A percentile compares a stretch with the other conserved stretches of the same genome.
Evolutionary conservation across 2,797 vertebrate species (phyloP).

Genomic region (Eulemur coronatus): DNA sequence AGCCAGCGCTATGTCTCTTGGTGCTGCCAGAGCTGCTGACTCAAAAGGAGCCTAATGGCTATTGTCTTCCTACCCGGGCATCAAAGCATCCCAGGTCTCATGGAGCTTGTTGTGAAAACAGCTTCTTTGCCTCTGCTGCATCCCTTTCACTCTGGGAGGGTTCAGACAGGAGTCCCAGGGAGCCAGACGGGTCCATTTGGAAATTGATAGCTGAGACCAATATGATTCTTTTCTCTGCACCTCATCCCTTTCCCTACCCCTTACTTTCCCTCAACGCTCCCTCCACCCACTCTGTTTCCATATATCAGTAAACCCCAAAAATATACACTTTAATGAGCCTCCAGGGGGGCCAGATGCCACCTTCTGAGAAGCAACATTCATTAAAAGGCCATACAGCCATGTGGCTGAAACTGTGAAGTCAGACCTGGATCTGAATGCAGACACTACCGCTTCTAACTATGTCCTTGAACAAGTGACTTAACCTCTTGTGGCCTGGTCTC

Average conservation of each 20-base stretch:
- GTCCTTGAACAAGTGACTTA: constrained; percentile 15
- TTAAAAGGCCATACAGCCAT: not conserved
- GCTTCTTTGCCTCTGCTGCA: not conserved
- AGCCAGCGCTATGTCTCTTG: not conserved
- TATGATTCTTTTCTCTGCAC: not conserved
- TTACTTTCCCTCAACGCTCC: not conserved
- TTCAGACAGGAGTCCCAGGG: not conserved
- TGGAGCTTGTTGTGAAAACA: not conserved
- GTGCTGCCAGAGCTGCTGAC: not conserved
- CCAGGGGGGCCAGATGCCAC: not conserved
- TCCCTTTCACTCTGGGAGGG: not conserved
- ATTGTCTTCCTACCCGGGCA: not conserved
- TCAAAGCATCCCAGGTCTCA: not conserved
- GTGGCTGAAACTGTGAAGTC: not conserved
- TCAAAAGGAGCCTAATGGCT: not conserved
- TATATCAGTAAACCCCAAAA: not conserved
- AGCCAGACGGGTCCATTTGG: not conserved
- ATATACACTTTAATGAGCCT: not conserved
- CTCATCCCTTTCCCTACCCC: not conserved
- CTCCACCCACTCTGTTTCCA: not conserved
- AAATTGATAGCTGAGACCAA: not conserved
- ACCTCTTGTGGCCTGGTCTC: constrained; percentile 8
- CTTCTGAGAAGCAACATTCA: not conserved
- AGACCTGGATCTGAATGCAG: not conserved
- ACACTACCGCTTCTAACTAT: not conserved